phyloP scores from a whole-genome alignment of 2,797 vertebrate genomes.

The Cuniculus paca region DNA sequence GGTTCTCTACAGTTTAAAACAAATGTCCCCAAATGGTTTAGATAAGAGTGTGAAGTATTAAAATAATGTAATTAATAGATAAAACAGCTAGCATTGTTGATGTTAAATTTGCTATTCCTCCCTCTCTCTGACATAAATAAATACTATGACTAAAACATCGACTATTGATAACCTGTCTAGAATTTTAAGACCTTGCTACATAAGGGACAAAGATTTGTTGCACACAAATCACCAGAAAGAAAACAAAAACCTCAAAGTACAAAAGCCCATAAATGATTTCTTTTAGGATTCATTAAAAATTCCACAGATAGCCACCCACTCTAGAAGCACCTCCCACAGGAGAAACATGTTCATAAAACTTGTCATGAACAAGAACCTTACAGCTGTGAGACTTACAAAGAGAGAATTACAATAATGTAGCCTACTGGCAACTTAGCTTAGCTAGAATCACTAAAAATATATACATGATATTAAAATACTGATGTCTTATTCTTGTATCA shows the following conservation, averaged over 20 bases:
- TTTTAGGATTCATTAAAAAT: conserved; percentile 50
- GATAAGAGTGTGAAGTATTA: not conserved
- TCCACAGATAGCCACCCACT: conserved; percentile 11
- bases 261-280: conserved; percentile 30
- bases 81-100: not conserved
- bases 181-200: not conserved
- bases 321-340: conserved; percentile 37
- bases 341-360: conserved; percentile 63
- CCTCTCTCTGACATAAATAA: not conserved
- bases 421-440: conserved; percentile 70
- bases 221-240: not conserved
- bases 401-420: conserved; percentile 65
- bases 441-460: conserved; percentile 65
- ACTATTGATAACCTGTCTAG: not conserved
- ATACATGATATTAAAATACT: conserved; percentile 67
- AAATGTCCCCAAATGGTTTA: not conserved
- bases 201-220: not conserved
- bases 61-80: conserved; percentile 25
- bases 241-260: conserved; percentile 22
- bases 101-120: not conserved
- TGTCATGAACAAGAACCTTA: conserved; percentile 64
- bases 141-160: not conserved
- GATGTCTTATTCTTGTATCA: conserved; percentile 67
- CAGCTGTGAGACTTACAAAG: conserved; percentile 51
- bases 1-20: not conserved